Percentiles rank a stretch among this genome's conserved stretches.
These are phyloP conservation scores for Baronia brevicornis DNA, from an alignment of 2,888 invertebrate genomes.

Conservation along the genomic window DNA sequence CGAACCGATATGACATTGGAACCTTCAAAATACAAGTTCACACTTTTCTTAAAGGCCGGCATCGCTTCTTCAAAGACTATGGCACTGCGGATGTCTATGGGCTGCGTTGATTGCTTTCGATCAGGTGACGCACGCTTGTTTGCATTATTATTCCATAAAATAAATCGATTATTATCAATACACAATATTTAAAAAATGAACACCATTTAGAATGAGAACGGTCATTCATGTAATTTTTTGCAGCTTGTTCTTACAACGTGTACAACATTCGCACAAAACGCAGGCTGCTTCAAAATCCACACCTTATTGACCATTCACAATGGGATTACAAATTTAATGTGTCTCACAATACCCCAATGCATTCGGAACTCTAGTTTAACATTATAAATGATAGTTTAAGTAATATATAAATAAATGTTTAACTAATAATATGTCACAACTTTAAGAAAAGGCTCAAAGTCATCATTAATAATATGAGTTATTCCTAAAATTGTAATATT, in stretches of 20 bases:
- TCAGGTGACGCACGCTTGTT: no score
- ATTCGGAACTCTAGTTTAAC: constrained; percentile 24
- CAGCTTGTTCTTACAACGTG: constrained; percentile 38
- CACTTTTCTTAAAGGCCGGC: no score
- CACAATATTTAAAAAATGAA: constrained; percentile 5
- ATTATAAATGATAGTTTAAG: constrained; percentile 32
- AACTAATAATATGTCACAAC: constrained; percentile 6
- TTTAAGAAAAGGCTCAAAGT: not conserved
- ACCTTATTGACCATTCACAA: constrained; percentile 49
- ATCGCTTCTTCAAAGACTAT: no score
- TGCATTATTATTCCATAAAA: no score
- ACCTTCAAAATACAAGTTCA: no score
- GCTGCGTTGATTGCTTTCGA: no score
- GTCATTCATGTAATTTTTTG: constrained; percentile 62
- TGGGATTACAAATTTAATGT: constrained; percentile 42
- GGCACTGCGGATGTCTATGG: no score
- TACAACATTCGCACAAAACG: constrained; percentile 30
- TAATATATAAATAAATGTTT: not conserved
- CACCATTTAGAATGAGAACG: constrained; percentile 40
- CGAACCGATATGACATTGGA: no score
- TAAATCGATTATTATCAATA: no score
- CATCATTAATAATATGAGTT: not conserved
- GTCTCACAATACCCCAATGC: constrained; percentile 28
- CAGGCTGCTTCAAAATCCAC: constrained; percentile 40
- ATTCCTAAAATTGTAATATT: no score